Evolutionary conservation across 2,113 vertebrate species (phyloP).

Genomic region (Cyprinodon brontotheroides): DNA sequence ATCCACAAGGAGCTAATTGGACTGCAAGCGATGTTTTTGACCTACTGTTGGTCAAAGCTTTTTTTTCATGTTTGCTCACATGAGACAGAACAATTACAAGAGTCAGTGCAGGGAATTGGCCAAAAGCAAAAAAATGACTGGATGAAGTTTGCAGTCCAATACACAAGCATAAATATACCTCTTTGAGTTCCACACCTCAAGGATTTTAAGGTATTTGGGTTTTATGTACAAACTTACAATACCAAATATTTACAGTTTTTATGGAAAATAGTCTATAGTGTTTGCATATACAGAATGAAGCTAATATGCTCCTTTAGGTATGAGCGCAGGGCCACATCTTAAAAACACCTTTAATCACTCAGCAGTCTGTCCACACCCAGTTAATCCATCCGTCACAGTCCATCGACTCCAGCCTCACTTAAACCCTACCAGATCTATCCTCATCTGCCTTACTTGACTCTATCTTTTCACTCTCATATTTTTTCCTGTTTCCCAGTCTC

Average conservation of each 20-base stretch:
- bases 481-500: too few relatives aligned
- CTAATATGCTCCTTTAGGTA: background rate
- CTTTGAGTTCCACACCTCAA: background rate
- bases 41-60: slow-evolving; percentile 1
- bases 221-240: background rate
- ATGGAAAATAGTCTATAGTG: too few relatives aligned
- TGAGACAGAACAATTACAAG: slow-evolving; percentile 4
- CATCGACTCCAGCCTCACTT: too few relatives aligned
- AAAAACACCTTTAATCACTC: too few relatives aligned
- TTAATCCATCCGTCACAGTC: too few relatives aligned
- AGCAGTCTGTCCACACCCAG: too few relatives aligned
- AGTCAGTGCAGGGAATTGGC: background rate
- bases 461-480: too few relatives aligned
- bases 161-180: background rate
- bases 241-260: too few relatives aligned
- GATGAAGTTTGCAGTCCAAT: background rate
- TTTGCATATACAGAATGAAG: too few relatives aligned
- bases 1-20: slow-evolving; percentile 33
- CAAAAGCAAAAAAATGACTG: background rate
- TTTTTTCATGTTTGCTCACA: slow-evolving; percentile 18
- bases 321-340: background rate
- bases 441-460: too few relatives aligned
- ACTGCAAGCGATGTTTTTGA: slow-evolving; percentile 31
- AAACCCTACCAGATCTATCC: too few relatives aligned
- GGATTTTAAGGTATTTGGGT: background rate